These are phyloP conservation scores for Notocelia uddmanniana DNA, from an alignment of 2,888 invertebrate genomes.

Conservation along the genomic window DNA sequence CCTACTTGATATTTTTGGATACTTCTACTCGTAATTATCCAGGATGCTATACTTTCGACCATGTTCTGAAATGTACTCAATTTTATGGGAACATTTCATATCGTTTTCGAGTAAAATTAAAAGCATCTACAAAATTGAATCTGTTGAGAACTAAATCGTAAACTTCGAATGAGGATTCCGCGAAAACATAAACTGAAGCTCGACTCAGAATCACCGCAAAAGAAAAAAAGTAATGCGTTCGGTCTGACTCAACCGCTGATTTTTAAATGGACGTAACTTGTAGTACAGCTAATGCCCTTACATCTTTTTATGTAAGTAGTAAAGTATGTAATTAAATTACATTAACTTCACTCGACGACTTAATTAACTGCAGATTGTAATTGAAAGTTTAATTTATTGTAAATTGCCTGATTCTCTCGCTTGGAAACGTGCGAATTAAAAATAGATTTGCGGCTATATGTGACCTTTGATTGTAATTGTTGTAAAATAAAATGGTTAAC, in stretches of 20 bases:
- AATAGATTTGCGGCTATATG: slow-evolving; percentile 12
- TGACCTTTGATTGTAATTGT: slow-evolving; percentile 27
- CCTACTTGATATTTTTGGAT: neutral
- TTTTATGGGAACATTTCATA: neutral
- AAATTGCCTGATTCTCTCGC: slow-evolving; percentile 61
- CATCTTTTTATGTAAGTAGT: neutral
- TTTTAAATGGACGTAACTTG: neutral
- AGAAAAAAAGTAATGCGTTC: slow-evolving; percentile 9
- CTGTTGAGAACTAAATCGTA: slow-evolving; percentile 20
- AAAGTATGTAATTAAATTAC: slow-evolving; percentile 64
- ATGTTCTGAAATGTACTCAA: no score
- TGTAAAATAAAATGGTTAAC: neutral
- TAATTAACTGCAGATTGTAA: slow-evolving; percentile 71
- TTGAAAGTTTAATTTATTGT: slow-evolving; percentile 79
- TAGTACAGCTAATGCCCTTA: neutral
- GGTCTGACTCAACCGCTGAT: neutral
- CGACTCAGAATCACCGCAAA: slow-evolving; percentile 8
- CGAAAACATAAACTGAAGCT: slow-evolving; percentile 27
- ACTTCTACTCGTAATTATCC: neutral
- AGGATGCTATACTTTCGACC: no score
- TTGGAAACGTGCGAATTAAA: slow-evolving; percentile 11
- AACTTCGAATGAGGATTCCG: slow-evolving; percentile 12
- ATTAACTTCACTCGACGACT: slow-evolving; percentile 58
- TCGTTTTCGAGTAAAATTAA: neutral
- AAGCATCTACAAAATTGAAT: slow-evolving; percentile 12